Conservation (phyloP, 1,140 invertebrate genomes). For the Cyphomyrmex costatus region DNA sequence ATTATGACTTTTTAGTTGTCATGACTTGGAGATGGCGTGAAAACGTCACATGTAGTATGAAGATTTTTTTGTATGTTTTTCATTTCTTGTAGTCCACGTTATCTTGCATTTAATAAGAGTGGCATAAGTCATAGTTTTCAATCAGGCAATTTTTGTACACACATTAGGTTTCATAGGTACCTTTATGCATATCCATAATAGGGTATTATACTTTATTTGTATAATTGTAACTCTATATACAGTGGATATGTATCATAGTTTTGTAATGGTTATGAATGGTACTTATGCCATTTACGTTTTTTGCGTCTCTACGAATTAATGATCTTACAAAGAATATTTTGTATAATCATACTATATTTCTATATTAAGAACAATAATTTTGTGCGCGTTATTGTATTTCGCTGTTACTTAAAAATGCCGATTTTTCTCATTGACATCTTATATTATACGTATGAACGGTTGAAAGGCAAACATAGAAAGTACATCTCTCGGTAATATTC, state of each 20-base stretch:
- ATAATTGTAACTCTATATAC: conserved; percentile 44
- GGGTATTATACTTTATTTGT: conserved; percentile 1
- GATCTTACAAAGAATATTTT: conserved; percentile 53
- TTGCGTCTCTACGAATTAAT: conserved; percentile 51
- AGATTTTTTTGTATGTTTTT: conserved; percentile 46
- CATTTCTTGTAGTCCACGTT: conserved; percentile 50
- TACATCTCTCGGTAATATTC: conserved; percentile 54
- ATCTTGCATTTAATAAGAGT: conserved; percentile 70
- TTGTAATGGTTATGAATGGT: conserved; percentile 62
- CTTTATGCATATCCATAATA: conserved; percentile 32
- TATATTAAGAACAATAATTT: conserved; percentile 31
- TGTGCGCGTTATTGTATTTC: conserved; percentile 34
- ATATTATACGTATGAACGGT: conserved; percentile 43
- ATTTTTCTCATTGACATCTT: conserved; percentile 13
- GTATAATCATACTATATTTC: conserved; percentile 44
- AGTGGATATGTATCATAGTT: conserved; percentile 47
- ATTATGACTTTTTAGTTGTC: conserved; percentile 62
- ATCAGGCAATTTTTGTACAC: conserved; percentile 47
- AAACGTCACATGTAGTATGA: conserved; percentile 40
- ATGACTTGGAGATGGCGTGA: conserved; percentile 56
- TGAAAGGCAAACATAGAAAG: conserved; percentile 67
- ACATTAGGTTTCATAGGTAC: conserved; percentile 41
- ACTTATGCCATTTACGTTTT: conserved; percentile 73
- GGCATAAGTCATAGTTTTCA: conserved; percentile 71
- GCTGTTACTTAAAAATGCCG: conserved; percentile 42